Percentiles rank a stretch among this genome's conserved stretches.
Evolutionary conservation across 2,797 vertebrate genomes (phyloP).

Genomic region (Macropus fuliginosus): DNA sequence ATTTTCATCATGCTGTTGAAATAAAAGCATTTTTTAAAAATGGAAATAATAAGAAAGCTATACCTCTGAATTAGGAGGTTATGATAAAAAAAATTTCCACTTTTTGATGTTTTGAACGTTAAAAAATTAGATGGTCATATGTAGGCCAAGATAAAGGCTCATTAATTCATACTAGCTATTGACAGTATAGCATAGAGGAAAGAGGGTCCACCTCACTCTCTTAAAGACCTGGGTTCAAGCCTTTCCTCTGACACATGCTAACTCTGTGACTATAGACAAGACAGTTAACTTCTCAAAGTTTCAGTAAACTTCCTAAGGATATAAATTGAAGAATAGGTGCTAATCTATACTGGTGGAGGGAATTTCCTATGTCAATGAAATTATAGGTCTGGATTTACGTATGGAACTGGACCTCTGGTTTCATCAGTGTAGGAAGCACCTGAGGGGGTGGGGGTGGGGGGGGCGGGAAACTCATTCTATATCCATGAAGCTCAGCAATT

Average conservation of each 20-base stretch:
- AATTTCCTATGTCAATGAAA: neutral
- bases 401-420: neutral
- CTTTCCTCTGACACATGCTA: neutral
- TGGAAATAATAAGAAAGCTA: neutral
- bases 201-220: neutral
- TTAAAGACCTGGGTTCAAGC: neutral
- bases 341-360: neutral
- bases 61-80: neutral
- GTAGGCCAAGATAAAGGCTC: neutral
- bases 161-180: neutral
- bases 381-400: neutral
- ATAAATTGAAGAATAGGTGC: neutral
- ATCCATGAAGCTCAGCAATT: neutral
- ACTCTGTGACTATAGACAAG: neutral
- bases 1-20: constrained; percentile 36
- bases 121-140: neutral
- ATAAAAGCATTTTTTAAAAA: constrained; percentile 19
- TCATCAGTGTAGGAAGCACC: neutral
- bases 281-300: neutral
- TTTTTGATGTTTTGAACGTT: neutral
- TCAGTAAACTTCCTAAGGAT: neutral
- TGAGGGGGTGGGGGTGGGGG: neutral
- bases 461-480: neutral
- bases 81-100: too few species aligned
- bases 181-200: neutral